These are phyloP conservation scores for Barnardius zonarius DNA, from an alignment of 2,113 vertebrate species.

Conservation along the genomic window DNA sequence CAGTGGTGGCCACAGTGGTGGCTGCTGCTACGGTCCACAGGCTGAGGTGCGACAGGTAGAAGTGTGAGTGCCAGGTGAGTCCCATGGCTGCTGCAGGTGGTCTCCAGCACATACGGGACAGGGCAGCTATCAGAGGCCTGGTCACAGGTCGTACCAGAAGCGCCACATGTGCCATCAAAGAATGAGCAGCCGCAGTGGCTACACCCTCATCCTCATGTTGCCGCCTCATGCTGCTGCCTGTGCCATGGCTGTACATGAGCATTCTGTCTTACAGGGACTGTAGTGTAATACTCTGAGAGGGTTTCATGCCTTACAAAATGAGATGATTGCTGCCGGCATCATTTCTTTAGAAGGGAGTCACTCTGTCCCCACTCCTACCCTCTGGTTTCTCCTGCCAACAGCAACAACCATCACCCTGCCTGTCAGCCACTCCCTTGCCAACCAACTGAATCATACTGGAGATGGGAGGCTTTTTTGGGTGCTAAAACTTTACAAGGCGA, in stretches of 20 bases:
- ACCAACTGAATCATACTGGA: constrained; percentile 22
- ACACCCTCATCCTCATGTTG: background rate
- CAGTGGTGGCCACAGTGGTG: background rate
- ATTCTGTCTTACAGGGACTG: background rate
- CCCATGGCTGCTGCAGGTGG: background rate
- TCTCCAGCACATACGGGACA: background rate
- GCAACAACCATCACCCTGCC: background rate
- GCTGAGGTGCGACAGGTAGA: background rate
- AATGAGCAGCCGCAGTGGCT: background rate
- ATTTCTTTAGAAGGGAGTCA: background rate
- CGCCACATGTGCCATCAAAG: background rate
- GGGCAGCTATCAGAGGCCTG: background rate
- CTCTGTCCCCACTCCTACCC: background rate
- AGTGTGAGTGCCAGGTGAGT: background rate
- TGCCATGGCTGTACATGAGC: rapidly evolving
- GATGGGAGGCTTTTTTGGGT: background rate
- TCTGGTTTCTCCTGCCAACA: background rate
- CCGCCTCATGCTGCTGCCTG: no score
- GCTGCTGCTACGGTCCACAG: background rate
- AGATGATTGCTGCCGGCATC: background rate
- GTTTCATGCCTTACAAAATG: background rate
- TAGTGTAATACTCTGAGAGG: no score
- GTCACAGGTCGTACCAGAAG: rapidly evolving
- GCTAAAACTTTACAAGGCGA: constrained; percentile 41
- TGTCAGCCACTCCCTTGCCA: background rate